phyloP scores from a whole-genome alignment of 2,113 vertebrate species.

The Charina bottae region DNA sequence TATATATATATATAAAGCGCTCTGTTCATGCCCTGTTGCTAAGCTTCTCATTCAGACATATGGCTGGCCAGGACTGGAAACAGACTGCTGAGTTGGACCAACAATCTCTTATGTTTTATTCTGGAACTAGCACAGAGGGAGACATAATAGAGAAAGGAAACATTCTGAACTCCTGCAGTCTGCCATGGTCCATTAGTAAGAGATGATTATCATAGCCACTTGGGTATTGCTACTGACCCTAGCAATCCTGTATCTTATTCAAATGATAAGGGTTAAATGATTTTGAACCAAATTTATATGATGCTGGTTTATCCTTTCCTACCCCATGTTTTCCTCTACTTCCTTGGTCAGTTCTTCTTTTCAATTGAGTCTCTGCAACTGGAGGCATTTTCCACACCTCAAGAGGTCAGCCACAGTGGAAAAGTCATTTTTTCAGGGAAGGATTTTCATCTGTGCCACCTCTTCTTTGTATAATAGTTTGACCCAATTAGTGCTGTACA shows the following conservation, averaged over 20 bases:
- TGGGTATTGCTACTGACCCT: background rate
- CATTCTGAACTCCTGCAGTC: background rate
- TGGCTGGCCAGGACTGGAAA: background rate
- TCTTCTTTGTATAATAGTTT: background rate
- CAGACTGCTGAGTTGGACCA: background rate
- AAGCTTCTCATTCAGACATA: background rate
- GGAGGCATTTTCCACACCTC: background rate
- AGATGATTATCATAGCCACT: background rate
- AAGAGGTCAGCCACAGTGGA: background rate
- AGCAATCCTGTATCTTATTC: background rate
- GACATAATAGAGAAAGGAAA: background rate
- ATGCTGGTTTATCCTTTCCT: background rate
- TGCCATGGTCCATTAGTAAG: background rate
- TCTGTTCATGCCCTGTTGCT: background rate
- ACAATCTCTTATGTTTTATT: background rate
- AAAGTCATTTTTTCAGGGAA: background rate
- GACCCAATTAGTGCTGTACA: background rate
- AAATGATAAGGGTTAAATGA: background rate
- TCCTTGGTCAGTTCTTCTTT: background rate
- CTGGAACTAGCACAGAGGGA: background rate
- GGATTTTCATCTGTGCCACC: background rate
- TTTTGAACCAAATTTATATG: background rate
- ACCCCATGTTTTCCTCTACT: background rate
- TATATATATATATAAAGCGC: background rate
- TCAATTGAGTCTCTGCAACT: background rate